Base-by-base conservation (phyloP, 1,140 invertebrate species). In the Tribolium madens region DNA sequence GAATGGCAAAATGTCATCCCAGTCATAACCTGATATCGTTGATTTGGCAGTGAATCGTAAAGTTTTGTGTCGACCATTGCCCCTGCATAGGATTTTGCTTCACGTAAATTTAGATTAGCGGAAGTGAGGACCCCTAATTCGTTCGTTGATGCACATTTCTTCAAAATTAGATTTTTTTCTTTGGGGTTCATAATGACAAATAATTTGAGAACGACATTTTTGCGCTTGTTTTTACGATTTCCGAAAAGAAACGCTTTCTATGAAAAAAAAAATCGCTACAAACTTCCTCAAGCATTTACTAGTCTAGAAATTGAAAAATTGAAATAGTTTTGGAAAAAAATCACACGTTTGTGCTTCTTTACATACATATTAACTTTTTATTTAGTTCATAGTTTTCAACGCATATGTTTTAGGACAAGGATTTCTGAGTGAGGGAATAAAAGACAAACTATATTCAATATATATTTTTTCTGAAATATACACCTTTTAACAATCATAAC, bases 31-130 rank as follows among this genome's bases (percentile, higher is more conserved):
- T 64, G 57, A 33, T 64, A 33, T 14, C 57, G 21, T 12, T 64
- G 57, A 33, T 64, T 33, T 64, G 57, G 57, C 10, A 33, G 12
- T 5, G 57, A 33, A 33, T 64, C 57, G 26, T 64, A 64, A 33
- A 64, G 57, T 64, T 64, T 64, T 2, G 57, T 64, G n/a, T 64
- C 57, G 1, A 64, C 86, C 2, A 88, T 81, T 1, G 85, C 85
- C 10, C 85, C 87, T 0, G 87, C 87, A 60, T 88, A 87, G 1
- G 87, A 88, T 73, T 87, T 87, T 2, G 87, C 86, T 14, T 87
- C 86, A 2, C 87, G 84, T 48, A 88, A 60, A 17, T 17, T 73
- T 46, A 76, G 70, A 69, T 79, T 79, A 18, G 64, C 46, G 1
- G 13, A 70, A 57, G 31, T 71, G 12, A 52, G 52, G 18, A 60